phyloP scores from a whole-genome alignment of 2,888 invertebrate genomes.

The Alcis repandata region DNA sequence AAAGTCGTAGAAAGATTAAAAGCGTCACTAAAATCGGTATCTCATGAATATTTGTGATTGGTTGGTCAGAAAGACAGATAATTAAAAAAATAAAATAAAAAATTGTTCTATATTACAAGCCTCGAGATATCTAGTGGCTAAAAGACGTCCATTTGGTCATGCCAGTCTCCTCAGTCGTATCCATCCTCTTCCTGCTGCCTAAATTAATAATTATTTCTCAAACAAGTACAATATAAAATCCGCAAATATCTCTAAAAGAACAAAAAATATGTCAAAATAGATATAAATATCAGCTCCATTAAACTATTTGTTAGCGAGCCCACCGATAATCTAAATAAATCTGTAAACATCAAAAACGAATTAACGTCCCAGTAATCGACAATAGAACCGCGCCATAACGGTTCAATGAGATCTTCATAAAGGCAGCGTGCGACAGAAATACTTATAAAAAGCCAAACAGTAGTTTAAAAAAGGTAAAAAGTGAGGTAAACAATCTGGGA shows the following conservation, averaged over 20 bases:
- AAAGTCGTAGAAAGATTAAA: too few species aligned
- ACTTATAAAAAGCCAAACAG: slow-evolving; percentile 77
- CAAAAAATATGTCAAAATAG: slow-evolving; percentile 30
- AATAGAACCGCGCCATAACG: slow-evolving; percentile 71
- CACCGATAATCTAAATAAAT: slow-evolving; percentile 74
- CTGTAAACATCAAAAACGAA: slow-evolving; percentile 78
- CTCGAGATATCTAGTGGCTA: too few species aligned
- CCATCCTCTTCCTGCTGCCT: background rate
- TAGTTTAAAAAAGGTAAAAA: slow-evolving; percentile 83
- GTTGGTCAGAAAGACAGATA: too few species aligned
- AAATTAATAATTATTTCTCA: background rate
- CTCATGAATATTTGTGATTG: too few species aligned
- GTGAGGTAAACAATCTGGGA: slow-evolving; percentile 84
- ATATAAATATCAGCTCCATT: slow-evolving; percentile 47
- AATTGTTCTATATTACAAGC: too few species aligned
- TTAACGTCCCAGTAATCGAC: slow-evolving; percentile 71
- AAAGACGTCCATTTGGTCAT: too few species aligned
- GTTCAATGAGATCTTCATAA: slow-evolving; percentile 76
- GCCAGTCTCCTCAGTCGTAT: background rate
- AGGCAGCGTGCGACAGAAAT: slow-evolving; percentile 80
- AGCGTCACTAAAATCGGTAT: background rate
- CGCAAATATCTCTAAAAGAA: slow-evolving; percentile 30
- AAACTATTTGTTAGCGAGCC: slow-evolving; percentile 51
- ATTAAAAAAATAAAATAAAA: too few species aligned
- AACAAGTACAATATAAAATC: slow-evolving; percentile 8